Evolutionary conservation across 2,888 invertebrate genomes (phyloP), one percentile per base, ranked within the genome.

Genomic region (Drosophila setosimentum): DNA sequence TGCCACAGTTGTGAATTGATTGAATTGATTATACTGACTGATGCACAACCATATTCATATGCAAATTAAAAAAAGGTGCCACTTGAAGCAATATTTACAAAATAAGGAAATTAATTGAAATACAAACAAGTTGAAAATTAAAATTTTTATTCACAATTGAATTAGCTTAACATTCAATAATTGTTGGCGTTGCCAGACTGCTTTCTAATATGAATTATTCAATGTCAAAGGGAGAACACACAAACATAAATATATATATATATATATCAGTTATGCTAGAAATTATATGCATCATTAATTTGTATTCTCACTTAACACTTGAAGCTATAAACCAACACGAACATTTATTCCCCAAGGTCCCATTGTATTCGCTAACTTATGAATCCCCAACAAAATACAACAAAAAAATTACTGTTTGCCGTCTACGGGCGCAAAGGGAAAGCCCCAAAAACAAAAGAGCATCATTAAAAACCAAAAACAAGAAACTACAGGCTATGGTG

Each of bases 291-390:
- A 45, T 37, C 58, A 49, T 65, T 58, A 73, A 59, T 68, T 78
- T 54, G 7, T 45, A 60, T 55, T 68, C 54, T 33, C 27, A 61
- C 29, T 16, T 45, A 21, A 45, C 62, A 59, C 54, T 62, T 35
- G 51, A 59, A 65, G 61, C 48, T 69, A 51, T 75, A 75, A 79
- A 76, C 53, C 55, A 58, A 67, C 54, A 40, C 49, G 29, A 62
- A 61, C 63, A 66, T 73, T 42, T 51, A 60, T 68, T 68, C 79
- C 55, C 79, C 33, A 58, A 68, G 37, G 76, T 27, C 45, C 53
- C 53, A 74, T 78, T 61, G 50, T 29, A 49, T 24, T 33, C 6
- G 32, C 48, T 24, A 33, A 68, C 68, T 59, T 60, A 78, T 57
- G 51, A 42, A 54, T 60, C 55, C 16, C 59, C 49, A 30, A 35